Conservation (phyloP, 2,113 vertebrate genomes). For the Castor canadensis region DNA sequence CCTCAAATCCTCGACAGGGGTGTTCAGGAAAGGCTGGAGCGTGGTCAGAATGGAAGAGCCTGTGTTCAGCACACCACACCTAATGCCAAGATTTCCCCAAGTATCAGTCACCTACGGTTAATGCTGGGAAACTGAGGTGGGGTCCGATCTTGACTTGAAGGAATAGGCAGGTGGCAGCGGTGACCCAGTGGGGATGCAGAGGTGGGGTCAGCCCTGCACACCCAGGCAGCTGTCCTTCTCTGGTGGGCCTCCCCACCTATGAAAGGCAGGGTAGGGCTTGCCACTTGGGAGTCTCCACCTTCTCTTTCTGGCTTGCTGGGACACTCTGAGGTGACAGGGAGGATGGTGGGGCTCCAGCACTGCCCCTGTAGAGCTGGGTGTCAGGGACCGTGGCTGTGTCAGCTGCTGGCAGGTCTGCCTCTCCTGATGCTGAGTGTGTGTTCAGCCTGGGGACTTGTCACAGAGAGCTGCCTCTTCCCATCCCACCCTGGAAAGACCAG, state of each 20-base stretch:
- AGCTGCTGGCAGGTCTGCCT: neutral
- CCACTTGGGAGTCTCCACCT: too few species aligned
- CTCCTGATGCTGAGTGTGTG: neutral
- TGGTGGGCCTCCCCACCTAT: neutral
- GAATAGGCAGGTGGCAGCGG: neutral
- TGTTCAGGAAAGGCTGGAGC: neutral
- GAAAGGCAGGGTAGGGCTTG: rapidly evolving
- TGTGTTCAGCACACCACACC: too few species aligned
- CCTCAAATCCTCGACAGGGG: neutral
- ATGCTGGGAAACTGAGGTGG: too few species aligned
- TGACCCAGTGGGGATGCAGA: rapidly evolving
- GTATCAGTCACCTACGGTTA: neutral
- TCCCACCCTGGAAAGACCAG: neutral
- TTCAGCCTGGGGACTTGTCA: too few species aligned
- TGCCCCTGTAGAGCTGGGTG: rapidly evolving
- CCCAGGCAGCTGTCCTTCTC: neutral
- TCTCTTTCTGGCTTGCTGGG: neutral
- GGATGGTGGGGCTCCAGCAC: neutral
- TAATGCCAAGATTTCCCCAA: too few species aligned
- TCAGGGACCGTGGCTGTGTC: too few species aligned
- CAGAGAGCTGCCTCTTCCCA: neutral
- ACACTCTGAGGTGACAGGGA: too few species aligned
- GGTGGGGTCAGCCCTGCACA: neutral
- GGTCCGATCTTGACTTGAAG: rapidly evolving
- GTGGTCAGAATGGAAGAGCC: neutral